Evolutionary conservation across 1,140 invertebrate genomes (phyloP).

Genomic region (Samia ricini): DNA sequence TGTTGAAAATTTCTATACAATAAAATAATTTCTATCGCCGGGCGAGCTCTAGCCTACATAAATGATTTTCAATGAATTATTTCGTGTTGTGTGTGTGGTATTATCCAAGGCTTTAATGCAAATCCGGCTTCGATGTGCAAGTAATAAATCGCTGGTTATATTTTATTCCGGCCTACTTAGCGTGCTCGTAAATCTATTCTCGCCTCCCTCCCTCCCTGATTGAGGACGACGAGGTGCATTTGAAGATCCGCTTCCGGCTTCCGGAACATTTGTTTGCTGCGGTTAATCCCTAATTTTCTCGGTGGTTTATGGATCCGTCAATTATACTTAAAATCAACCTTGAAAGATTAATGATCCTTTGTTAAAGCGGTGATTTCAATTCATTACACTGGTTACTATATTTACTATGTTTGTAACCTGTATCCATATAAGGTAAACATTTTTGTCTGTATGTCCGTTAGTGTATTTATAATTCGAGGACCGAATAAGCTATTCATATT

Average conservation of each 20-base stretch:
- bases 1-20: too few relatives aligned
- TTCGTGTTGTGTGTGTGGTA: background rate
- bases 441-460: too few relatives aligned
- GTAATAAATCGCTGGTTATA: constrained; percentile 17
- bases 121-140: constrained; percentile 16
- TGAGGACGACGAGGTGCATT: constrained; percentile 9
- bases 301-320: background rate
- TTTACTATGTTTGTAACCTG: too few relatives aligned
- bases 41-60: too few relatives aligned
- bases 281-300: background rate
- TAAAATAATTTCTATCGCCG: too few relatives aligned
- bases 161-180: constrained; percentile 18
- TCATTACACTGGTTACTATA: too few relatives aligned
- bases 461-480: too few relatives aligned
- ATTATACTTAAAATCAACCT: background rate
- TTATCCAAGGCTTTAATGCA: constrained; percentile 2
- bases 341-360: background rate
- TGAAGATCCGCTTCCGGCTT: background rate
- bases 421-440: too few relatives aligned
- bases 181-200: constrained; percentile 13
- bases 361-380: background rate
- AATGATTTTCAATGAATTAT: background rate
- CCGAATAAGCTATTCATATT: too few relatives aligned
- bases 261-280: constrained; percentile 8
- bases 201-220: too few relatives aligned